Percentiles rank a stretch among this genome's conserved stretches.
Conservation (phyloP, 2,113 vertebrate genomes). For the Orientallactaga bullata region DNA sequence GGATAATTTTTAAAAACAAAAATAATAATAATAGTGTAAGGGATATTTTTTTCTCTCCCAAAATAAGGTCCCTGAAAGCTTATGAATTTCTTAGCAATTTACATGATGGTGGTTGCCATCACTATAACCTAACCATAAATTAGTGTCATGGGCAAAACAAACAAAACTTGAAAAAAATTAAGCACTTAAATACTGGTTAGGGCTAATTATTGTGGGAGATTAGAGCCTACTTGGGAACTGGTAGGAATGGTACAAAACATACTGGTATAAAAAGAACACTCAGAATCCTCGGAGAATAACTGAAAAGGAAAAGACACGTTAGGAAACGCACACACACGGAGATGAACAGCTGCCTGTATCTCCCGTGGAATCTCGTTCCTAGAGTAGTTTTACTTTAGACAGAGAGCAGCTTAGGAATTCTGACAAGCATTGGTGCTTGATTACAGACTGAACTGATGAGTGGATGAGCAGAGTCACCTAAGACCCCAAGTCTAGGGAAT, state of each 20-base stretch:
- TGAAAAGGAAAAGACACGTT: not conserved
- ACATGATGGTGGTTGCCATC: conserved; percentile 63
- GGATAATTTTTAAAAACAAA: conserved; percentile 62
- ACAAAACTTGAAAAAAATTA: conserved; percentile 79
- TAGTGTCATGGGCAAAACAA: conserved; percentile 80
- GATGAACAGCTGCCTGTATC: not conserved
- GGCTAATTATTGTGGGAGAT: conserved; percentile 64
- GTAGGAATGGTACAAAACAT: conserved; percentile 50
- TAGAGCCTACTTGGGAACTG: conserved; percentile 48
- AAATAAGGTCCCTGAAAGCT: conserved; percentile 67
- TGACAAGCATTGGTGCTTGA: not conserved
- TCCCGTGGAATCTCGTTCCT: not conserved
- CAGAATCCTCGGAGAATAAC: not conserved
- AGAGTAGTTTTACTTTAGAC: not conserved
- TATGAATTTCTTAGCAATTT: conserved; percentile 60
- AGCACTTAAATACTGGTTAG: conserved; percentile 80
- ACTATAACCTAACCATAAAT: conserved; percentile 73
- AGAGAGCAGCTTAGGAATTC: not conserved
- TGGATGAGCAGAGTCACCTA: not conserved
- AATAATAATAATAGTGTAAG: conserved; percentile 13
- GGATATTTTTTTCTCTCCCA: not conserved
- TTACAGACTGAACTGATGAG: no score
- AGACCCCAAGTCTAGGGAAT: not conserved
- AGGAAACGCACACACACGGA: not conserved
- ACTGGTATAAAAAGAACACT: conserved; percentile 26